Conservation (phyloP, 2,888 invertebrate genomes). For the Drosophila meridiana region DNA sequence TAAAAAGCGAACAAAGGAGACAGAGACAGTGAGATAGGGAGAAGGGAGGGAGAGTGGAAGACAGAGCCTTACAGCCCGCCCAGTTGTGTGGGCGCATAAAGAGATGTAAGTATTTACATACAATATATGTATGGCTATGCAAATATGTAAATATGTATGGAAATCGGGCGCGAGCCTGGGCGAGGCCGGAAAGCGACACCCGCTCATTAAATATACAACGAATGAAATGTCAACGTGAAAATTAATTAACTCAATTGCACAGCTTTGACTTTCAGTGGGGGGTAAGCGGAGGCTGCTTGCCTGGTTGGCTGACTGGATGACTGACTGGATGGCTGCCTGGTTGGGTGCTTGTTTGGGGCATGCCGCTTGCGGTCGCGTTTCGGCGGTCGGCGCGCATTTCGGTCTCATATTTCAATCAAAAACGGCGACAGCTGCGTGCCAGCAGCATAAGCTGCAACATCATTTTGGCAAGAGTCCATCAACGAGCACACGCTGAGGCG, state of each 20-base stretch:
- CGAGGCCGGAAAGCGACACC: slow-evolving; percentile 49
- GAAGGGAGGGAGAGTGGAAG: background rate
- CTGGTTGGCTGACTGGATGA: background rate
- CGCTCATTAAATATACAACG: slow-evolving; percentile 77
- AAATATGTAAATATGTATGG: slow-evolving; percentile 25
- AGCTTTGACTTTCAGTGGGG: slow-evolving; percentile 52
- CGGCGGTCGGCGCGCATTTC: slow-evolving; percentile 42
- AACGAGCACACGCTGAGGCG: slow-evolving; percentile 36
- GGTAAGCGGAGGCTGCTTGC: background rate
- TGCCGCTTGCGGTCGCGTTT: slow-evolving; percentile 30
- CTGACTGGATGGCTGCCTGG: background rate
- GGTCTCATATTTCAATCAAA: slow-evolving; percentile 78
- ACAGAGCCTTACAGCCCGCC: background rate
- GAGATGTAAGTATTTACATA: slow-evolving; percentile 40
- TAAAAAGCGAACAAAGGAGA: slow-evolving; percentile 34
- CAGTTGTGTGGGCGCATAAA: slow-evolving; percentile 35
- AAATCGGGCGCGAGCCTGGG: slow-evolving; percentile 22
- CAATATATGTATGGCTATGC: slow-evolving; percentile 9
- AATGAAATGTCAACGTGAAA: slow-evolving; percentile 80
- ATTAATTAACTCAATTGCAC: slow-evolving; percentile 77
- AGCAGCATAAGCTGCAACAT: slow-evolving; percentile 78
- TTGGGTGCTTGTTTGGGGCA: background rate
- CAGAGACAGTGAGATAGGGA: background rate
- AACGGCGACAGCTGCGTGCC: slow-evolving; percentile 77
- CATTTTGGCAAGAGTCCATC: slow-evolving; percentile 81